phyloP scores from a whole-genome alignment of 1,140 invertebrate species.

The Trissolcus basalis region DNA sequence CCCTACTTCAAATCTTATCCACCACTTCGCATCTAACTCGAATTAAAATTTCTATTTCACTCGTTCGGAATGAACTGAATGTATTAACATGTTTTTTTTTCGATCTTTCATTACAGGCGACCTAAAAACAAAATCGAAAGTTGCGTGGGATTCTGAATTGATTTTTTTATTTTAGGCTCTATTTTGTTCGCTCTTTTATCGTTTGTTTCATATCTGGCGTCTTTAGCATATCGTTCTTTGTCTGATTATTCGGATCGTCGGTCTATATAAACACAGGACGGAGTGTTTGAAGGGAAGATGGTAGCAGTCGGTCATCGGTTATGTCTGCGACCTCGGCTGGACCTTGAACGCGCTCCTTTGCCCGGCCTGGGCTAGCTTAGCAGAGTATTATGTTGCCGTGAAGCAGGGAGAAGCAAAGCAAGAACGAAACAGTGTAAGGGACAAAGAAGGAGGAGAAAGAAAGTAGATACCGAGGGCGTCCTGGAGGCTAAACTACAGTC shows the following conservation, averaged over 20 bases:
- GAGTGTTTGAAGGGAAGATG: conserved; percentile 57
- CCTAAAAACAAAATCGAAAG: too few relatives aligned
- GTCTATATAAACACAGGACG: conserved; percentile 51
- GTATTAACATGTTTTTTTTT: too few relatives aligned
- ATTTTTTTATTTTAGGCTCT: conserved; percentile 4
- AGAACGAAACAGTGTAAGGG: conserved; percentile 55
- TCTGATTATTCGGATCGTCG: conserved; percentile 39
- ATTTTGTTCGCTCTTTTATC: too few relatives aligned
- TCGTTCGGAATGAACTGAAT: too few relatives aligned
- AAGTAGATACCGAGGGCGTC: conserved; percentile 65
- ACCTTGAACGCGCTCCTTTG: conserved; percentile 71
- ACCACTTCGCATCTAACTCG: too few relatives aligned
- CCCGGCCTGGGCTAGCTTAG: conserved; percentile 41
- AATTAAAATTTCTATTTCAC: background rate
- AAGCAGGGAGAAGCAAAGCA: conserved; percentile 36
- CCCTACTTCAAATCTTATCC: too few relatives aligned
- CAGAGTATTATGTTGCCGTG: conserved; percentile 56
- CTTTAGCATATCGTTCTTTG: conserved; percentile 9
- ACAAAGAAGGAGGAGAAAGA: conserved; percentile 48
- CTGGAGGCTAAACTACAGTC: conserved; percentile 68
- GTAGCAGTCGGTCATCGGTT: conserved; percentile 54
- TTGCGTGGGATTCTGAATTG: background rate
- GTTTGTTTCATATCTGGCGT: background rate
- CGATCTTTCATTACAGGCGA: conserved; percentile 8
- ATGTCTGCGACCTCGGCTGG: conserved; percentile 71